These are phyloP conservation scores for Aphelinus certus DNA, from an alignment of 1,140 invertebrate species.

Conservation along the genomic window DNA sequence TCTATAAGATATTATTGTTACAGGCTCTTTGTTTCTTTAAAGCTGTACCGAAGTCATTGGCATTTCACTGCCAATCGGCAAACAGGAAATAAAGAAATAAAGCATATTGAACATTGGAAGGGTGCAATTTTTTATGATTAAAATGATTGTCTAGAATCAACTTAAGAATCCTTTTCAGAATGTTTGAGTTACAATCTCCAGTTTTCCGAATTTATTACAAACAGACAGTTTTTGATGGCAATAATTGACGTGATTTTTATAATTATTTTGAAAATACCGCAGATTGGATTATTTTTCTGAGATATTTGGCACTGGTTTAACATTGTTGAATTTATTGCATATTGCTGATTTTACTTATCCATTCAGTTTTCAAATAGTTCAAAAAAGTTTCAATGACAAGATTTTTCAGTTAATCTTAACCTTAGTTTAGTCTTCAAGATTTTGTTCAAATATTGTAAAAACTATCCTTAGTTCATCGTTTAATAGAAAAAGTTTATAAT, in stretches of 20 bases:
- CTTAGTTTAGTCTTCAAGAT: constrained; percentile 7
- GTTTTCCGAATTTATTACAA: no score
- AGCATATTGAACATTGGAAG: constrained; percentile 20
- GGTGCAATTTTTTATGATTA: neutral
- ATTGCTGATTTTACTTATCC: neutral
- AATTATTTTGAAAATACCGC: constrained; percentile 13
- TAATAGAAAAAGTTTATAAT: neutral
- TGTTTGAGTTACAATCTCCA: no score
- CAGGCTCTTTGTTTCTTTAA: constrained; percentile 45
- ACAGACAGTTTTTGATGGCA: no score
- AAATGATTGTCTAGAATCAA: no score
- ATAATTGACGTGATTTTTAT: constrained; percentile 21
- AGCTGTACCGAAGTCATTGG: constrained; percentile 57
- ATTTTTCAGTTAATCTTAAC: constrained; percentile 2
- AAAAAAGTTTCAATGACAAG: neutral
- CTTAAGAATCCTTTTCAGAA: no score
- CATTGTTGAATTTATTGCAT: neutral
- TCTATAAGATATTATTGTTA: constrained; percentile 14
- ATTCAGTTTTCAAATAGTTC: neutral
- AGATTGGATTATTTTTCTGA: neutral
- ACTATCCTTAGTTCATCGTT: neutral
- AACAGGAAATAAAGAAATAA: constrained; percentile 42
- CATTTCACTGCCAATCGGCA: constrained; percentile 42
- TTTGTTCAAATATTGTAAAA: constrained; percentile 13
- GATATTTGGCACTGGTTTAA: constrained; percentile 29